Percentiles rank a stretch among this genome's conserved stretches.
Evolutionary conservation across 2,888 invertebrate genomes (phyloP).

Genomic region (Troides helena): DNA sequence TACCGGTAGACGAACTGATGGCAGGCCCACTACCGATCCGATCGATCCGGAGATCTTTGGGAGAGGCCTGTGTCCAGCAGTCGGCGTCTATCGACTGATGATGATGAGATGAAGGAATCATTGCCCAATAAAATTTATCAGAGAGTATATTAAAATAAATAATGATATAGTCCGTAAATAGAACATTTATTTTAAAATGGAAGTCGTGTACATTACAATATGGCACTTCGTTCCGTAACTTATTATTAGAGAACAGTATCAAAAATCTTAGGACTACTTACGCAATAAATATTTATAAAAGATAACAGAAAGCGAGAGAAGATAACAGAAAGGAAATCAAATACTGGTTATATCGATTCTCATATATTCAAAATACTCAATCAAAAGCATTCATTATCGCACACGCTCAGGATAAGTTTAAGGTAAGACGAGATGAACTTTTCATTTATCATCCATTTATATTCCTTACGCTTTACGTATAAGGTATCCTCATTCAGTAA

Average conservation of each 20-base stretch:
- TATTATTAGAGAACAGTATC: conserved; percentile 30
- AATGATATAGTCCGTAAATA: conserved; percentile 4
- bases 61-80: no score
- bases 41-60: no score
- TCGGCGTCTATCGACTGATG: no score
- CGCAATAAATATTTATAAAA: conserved; percentile 38
- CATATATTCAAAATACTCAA: conserved; percentile 1
- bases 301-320: conserved; percentile 39
- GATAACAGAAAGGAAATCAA: conserved; percentile 46
- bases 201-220: conserved; percentile 60
- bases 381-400: neutral
- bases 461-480: neutral
- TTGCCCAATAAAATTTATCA: neutral
- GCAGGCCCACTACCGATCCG: no score
- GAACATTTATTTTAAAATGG: conserved; percentile 36
- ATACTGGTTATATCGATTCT: conserved; percentile 60
- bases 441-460: neutral
- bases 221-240: conserved; percentile 65
- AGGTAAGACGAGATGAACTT: neutral
- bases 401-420: neutral
- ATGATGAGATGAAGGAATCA: no score
- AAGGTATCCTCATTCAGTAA: no score
- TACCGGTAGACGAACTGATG: no score
- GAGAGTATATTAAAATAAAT: neutral
- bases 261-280: conserved; percentile 35